A percentile compares a stretch with the other conserved stretches of the same genome.
Conservation (phyloP, 2,113 vertebrate species). For the Pampusana beccarii region DNA sequence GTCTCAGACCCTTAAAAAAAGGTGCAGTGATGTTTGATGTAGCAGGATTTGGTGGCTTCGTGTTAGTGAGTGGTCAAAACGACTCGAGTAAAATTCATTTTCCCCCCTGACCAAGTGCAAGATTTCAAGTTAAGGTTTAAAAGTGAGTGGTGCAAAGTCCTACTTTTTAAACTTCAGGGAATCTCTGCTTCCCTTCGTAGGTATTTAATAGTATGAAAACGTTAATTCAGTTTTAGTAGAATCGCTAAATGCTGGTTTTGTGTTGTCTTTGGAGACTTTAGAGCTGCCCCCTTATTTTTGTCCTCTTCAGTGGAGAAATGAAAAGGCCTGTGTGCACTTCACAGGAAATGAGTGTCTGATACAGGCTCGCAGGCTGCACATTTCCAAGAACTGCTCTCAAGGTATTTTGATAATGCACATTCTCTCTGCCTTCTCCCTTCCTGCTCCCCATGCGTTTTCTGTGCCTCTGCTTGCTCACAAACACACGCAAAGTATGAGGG, state of each 20-base stretch:
- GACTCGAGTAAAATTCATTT: neutral
- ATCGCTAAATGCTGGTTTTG: neutral
- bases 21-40: neutral
- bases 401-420: slow-evolving; percentile 71
- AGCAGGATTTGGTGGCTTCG: neutral
- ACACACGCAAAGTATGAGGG: neutral
- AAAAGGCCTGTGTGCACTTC: slow-evolving; percentile 53
- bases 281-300: slow-evolving; percentile 29
- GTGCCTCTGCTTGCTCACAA: neutral
- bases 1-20: neutral
- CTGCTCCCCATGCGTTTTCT: slow-evolving; percentile 21
- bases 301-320: slow-evolving; percentile 50
- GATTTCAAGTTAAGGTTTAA: slow-evolving; percentile 27
- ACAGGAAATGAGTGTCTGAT: slow-evolving; percentile 70
- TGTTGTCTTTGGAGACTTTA: slow-evolving; percentile 6
- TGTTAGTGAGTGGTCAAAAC: neutral
- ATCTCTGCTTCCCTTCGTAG: neutral
- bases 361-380: slow-evolving; percentile 61
- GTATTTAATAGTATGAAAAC: neutral
- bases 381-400: slow-evolving; percentile 72
- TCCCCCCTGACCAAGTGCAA: neutral
- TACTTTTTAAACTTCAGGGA: neutral
- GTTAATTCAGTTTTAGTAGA: neutral
- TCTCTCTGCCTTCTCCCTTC: slow-evolving; percentile 62
- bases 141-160: neutral